Evolutionary conservation across 2,797 vertebrate species (phyloP), one percentile per base, ranked within the genome.

Genomic region (Morelia viridis): DNA sequence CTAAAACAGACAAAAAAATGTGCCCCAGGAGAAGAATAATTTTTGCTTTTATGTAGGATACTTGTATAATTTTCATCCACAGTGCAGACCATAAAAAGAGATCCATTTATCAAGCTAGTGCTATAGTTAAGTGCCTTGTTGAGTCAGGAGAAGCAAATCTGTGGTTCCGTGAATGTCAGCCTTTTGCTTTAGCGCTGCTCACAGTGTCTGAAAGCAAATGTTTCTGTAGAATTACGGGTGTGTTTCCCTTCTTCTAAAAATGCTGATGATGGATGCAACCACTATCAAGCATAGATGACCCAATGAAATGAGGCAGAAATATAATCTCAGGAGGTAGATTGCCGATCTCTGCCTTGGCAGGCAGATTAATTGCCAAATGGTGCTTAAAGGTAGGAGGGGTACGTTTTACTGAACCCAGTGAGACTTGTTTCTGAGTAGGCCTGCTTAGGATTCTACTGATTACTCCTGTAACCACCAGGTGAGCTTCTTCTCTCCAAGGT

Each of bases 1-100:
- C 95, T 95, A 92, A 93, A 95, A 93, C 94, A 94, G 86, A 94
- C 92, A 95, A 95, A 94, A 94, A 80, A 46, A 91, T 2, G 50
- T 35, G 28, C 58, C 92, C 50, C 85, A 13, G 80, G 0, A 91
- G 91, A 91, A 60, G 88, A 11, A 92, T 0, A 60, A 89, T 96
- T 96, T 94, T 93, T 83, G 90, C 92, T 93, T 93, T 89, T 94
- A 94, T 5, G 85, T 68, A 93, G 84, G 60, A 88, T 0, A 0
- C 50, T 91, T 93, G 76, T 35, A 58, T 93, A 93, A 95, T 94
- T 96, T 94, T 91, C 86, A 87, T 89, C 90, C 94, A 93, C 93
- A 41, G 58, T 84, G 61, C 76, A 68, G 90, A 91, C 68, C 84
- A 92, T 60, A 89, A 93, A 71, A 91, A 89, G 92, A 90, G 19